Conservation (phyloP, 2,797 vertebrate genomes). For the Enteromius anoplus region DNA sequence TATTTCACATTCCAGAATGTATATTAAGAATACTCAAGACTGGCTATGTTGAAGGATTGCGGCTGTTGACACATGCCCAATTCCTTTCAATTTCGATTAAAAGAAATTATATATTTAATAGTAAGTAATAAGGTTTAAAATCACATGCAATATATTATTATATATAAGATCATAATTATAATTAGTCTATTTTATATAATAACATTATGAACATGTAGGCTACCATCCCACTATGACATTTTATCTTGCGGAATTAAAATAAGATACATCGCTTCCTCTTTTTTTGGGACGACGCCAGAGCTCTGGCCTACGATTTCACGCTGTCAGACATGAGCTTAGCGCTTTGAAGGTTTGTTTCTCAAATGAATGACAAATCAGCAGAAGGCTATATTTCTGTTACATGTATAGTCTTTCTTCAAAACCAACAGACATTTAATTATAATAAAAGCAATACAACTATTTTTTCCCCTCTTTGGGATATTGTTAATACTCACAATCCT, state of each 20-base stretch:
- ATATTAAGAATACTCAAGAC: neutral
- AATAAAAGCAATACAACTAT: neutral
- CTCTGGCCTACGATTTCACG: constrained; percentile 48
- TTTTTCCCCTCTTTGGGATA: neutral
- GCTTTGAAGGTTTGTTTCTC: constrained; percentile 42
- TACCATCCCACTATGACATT: neutral
- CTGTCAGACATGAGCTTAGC: constrained; percentile 35
- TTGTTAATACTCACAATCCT: neutral
- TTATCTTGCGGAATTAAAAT: constrained; percentile 26
- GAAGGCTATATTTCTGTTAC: neutral
- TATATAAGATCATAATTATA: neutral
- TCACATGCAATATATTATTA: neutral
- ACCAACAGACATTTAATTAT: neutral
- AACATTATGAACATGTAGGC: neutral
- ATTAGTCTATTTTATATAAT: neutral
- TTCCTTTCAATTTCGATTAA: neutral
- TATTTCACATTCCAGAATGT: neutral
- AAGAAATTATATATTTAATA: neutral
- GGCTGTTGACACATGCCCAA: neutral
- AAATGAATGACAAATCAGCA: constrained; percentile 32
- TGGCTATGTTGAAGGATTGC: neutral
- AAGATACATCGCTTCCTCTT: neutral
- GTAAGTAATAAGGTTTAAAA: neutral
- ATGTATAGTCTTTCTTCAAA: constrained; percentile 1
- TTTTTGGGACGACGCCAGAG: constrained; percentile 42